Evolutionary conservation across 2,113 vertebrate species (phyloP).

Genomic region (Notarius lentiginosus): DNA sequence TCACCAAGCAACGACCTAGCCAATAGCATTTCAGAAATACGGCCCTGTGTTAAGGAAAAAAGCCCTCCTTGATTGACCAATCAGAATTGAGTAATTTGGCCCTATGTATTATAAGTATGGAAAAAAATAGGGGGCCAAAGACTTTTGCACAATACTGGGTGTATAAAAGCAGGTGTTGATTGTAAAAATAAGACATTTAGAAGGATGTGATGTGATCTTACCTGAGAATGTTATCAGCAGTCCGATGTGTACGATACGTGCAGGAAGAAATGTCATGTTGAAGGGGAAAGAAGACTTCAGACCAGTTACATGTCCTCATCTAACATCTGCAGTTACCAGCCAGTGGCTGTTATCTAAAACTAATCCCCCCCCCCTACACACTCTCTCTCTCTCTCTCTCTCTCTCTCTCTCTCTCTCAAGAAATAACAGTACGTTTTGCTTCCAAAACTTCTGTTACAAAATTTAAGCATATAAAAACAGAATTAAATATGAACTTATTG

Average conservation of each 20-base stretch:
- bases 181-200: background rate
- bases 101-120: too few relatives aligned
- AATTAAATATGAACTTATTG: background rate
- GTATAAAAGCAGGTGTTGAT: background rate
- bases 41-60: too few relatives aligned
- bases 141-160: too few relatives aligned
- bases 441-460: too few relatives aligned
- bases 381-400: too few relatives aligned
- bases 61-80: too few relatives aligned
- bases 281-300: background rate
- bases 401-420: background rate
- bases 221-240: constrained; percentile 31
- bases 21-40: too few relatives aligned
- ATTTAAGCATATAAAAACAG: too few relatives aligned
- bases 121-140: too few relatives aligned
- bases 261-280: constrained; percentile 3
- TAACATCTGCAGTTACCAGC: background rate
- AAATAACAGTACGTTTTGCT: background rate
- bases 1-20: too few relatives aligned
- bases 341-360: background rate
- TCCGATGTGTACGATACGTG: background rate
- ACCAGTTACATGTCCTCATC: background rate
- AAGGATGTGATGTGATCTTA: constrained; percentile 2
- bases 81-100: too few relatives aligned
- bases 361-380: too few relatives aligned